Evolutionary conservation across 2,113 vertebrate species (phyloP), one percentile per base, ranked within the genome.

Genomic region (Megaleporinus macrocephalus): DNA sequence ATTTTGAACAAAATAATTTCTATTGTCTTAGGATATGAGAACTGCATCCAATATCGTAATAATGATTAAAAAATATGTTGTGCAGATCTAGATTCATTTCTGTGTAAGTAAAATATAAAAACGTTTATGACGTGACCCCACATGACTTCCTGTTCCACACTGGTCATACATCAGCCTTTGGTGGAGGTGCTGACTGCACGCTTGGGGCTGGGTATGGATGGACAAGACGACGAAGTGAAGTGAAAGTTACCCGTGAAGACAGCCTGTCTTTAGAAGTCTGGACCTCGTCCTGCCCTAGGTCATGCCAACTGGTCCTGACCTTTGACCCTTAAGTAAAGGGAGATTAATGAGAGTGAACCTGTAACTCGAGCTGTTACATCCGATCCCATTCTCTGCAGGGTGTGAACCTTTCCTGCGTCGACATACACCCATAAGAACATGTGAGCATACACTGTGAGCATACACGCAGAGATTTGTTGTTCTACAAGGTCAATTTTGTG

Each of bases 341-440:
- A 85, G 81, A 82, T 83, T 85, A 87, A 87, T 85, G 83, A 83
- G 55, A 65, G 77, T 27, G 78, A 82, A 74, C 80, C 55, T 57
- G 83, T 83, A 87, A 87, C 70, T 80, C 33, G 78, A 87, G 81
- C 78, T 26, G 77, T 83, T 80, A 78, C 80, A 87, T 78, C 83
- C 86, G 69, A 73, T 66, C 78, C 69, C 18, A 4, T 33, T 73
- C 68, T 80, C 73, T 47, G 68, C 59, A 59, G 78, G 85, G 59
- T 73, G 74, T 61, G 24, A 68, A 30, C 68, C 55, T 68, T 62
- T 61, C 71, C 16, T 47, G 53, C 81, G 78, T 55, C 57, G n/a
- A n/a, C 53, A 81, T 16, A 33, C 74, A 73, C 29, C 24, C 53
- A 73, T n/a, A 70, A 27, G 59, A 72, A 49, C 57, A 81, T n/a